Evolutionary conservation across 2,888 invertebrate species (phyloP), one percentile per base, ranked within the genome.

Genomic region (Phyto melanocephala): DNA sequence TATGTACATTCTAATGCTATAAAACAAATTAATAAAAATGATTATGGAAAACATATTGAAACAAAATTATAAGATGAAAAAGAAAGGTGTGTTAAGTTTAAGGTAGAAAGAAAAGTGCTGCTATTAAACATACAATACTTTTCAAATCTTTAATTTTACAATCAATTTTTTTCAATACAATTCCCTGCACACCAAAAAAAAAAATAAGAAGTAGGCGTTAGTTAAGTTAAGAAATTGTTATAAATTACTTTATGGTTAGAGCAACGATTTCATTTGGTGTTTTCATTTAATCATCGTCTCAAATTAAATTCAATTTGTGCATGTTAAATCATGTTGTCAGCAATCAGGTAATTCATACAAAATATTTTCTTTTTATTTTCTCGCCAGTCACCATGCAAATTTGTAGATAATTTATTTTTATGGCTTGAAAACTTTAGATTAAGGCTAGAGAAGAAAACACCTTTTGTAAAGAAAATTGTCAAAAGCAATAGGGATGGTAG

Each of bases 41-140:
- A 28, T 72, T 71, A 50, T 79, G 22, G n/a, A 68, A 52, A 63
- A 45, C 1, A 1, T 1, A 47, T 50, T 15, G 45, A 54, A 22
- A 3, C 10, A 67, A 24, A 45, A 75, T 6, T 60, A 37, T 20
- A 20, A 58, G 20, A n/a, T 2, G 22, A 65, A 15, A 52, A 37
- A 42, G 17, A 60, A 80, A 68, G 67, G 72, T 67, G 79, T 74
- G 79, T 52, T 42, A 42, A 20, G n/a, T 50, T 52, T 56, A 40
- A 60, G 50, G 20, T 67, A 62, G 62, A 28, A 79, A 67, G 72
- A 72, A 79, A 72, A 67, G 67, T 72, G 10, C 24, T 60, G 11
- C 45, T 20, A 35, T 20, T n/a, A n/a, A 10, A 17, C 8, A 47
- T 17, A 10, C 40, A 42, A 40, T 5, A 2, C n/a, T 13, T n/a